A percentile compares a stretch with the other conserved stretches of the same genome.
Evolutionary conservation across 2,888 invertebrate species (phyloP).

Genomic region (Synanthedon formicaeformis): DNA sequence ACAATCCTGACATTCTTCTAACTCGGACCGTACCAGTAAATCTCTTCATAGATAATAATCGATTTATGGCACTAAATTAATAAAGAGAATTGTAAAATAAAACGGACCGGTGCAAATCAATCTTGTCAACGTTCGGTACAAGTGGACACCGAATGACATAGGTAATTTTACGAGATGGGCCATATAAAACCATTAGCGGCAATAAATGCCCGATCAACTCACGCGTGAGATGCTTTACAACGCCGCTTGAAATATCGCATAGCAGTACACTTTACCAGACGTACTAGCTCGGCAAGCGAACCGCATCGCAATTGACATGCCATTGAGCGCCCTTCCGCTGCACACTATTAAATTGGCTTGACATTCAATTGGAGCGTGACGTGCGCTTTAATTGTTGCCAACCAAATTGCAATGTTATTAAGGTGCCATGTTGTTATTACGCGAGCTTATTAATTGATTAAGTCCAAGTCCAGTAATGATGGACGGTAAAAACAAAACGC

Average conservation of each 20-base stretch:
- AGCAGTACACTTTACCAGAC: slow-evolving; percentile 8
- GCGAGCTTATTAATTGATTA: too few species aligned
- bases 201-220: slow-evolving; percentile 37
- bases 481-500: too few species aligned
- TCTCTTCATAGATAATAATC: slow-evolving; percentile 1
- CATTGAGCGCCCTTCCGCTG: slow-evolving; percentile 22
- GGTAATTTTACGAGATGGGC: slow-evolving; percentile 36
- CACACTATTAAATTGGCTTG: slow-evolving; percentile 29
- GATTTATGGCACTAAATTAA: slow-evolving; percentile 14
- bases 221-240: slow-evolving; percentile 35
- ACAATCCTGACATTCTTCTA: background rate
- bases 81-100: slow-evolving; percentile 16
- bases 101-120: slow-evolving; percentile 22
- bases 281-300: slow-evolving; percentile 17
- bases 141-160: slow-evolving; percentile 21
- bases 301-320: slow-evolving; percentile 26
- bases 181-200: slow-evolving; percentile 45
- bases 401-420: background rate
- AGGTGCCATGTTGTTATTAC: too few species aligned
- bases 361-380: slow-evolving; percentile 21
- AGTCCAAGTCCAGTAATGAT: too few species aligned
- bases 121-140: slow-evolving; percentile 17
- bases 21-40: background rate
- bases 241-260: slow-evolving; percentile 24
- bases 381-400: slow-evolving; percentile 8